phyloP scores from a whole-genome alignment of 2,797 vertebrate species.

The Rhinella marina region DNA sequence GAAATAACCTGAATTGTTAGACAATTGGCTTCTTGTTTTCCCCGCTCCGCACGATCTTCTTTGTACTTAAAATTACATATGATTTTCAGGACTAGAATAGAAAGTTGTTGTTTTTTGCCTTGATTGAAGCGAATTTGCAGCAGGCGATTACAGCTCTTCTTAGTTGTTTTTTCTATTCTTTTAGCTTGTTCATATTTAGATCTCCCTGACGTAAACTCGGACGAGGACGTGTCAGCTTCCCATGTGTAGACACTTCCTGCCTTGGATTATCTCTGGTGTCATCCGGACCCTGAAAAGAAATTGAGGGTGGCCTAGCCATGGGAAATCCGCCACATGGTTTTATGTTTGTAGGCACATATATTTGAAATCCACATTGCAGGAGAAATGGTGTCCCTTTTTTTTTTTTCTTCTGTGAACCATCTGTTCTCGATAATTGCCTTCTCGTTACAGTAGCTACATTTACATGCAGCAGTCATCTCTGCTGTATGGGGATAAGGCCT shows the following conservation, averaged over 20 bases:
- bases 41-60: slow-evolving; percentile 12
- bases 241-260: neutral
- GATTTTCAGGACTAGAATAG: slow-evolving; percentile 6
- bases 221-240: neutral
- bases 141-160: neutral
- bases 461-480: too few relatives aligned
- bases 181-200: neutral
- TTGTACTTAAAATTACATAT: slow-evolving; percentile 27
- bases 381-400: too few relatives aligned
- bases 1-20: slow-evolving; percentile 28
- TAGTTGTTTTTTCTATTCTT: neutral
- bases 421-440: too few relatives aligned
- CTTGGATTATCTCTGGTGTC: neutral
- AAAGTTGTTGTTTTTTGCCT: neutral
- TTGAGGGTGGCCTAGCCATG: too few relatives aligned
- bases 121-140: neutral
- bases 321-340: too few relatives aligned
- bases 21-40: slow-evolving; percentile 20
- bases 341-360: too few relatives aligned
- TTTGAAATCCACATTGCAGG: too few relatives aligned
- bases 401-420: too few relatives aligned
- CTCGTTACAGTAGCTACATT: too few relatives aligned
- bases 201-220: neutral
- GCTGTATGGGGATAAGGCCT: too few relatives aligned
- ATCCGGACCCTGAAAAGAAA: too few relatives aligned